These are phyloP conservation scores for Trypoxylus dichotomus DNA, from an alignment of 1,140 invertebrate genomes.

Conservation along the genomic window DNA sequence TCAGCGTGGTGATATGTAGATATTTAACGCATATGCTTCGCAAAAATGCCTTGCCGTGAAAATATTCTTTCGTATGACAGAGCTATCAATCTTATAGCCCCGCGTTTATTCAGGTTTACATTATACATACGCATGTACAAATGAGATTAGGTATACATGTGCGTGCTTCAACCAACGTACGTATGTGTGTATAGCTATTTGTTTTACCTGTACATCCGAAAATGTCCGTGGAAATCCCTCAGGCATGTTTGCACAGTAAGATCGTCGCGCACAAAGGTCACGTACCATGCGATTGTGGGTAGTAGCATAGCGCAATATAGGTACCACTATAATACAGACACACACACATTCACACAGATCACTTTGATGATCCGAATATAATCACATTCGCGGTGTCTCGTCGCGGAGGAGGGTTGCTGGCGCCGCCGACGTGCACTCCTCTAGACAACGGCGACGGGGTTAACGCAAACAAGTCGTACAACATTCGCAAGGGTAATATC, in stretches of 20 bases:
- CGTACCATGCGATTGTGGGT: slow-evolving; percentile 42
- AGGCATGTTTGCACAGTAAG: slow-evolving; percentile 44
- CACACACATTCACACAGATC: slow-evolving; percentile 31
- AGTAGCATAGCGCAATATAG: slow-evolving; percentile 44
- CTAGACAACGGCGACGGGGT: neutral
- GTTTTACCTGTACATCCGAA: slow-evolving; percentile 45
- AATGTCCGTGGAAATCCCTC: slow-evolving; percentile 46
- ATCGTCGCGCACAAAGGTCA: slow-evolving; percentile 46
- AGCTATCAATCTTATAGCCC: too few species aligned
- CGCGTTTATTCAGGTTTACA: too few species aligned
- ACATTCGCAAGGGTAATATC: neutral
- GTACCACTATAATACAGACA: slow-evolving; percentile 33
- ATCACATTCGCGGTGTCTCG: neutral
- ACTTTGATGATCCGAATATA: slow-evolving; percentile 28
- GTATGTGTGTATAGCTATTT: neutral
- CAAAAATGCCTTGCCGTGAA: too few species aligned
- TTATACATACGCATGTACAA: neutral
- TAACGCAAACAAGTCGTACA: neutral
- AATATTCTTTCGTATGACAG: too few species aligned
- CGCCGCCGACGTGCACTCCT: neutral
- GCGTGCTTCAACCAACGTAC: too few species aligned
- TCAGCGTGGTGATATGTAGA: too few species aligned
- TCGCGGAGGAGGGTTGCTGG: neutral
- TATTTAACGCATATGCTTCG: too few species aligned
- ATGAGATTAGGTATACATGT: neutral